Percentiles rank a stretch among this genome's conserved stretches.
These are phyloP conservation scores for Trilocha varians DNA, from an alignment of 2,888 invertebrate species.

Conservation along the genomic window DNA sequence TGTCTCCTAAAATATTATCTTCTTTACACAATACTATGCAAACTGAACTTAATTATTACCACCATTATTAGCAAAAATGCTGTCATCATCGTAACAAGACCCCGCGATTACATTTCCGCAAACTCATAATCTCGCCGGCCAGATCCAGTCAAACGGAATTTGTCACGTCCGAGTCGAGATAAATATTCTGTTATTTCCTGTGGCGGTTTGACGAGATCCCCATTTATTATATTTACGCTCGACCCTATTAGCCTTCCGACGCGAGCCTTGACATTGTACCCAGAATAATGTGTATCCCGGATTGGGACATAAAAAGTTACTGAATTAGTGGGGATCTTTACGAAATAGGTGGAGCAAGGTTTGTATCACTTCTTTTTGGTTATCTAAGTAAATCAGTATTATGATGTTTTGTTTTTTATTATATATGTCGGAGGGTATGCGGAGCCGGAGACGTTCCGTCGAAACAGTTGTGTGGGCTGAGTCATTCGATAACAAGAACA, in stretches of 20 bases:
- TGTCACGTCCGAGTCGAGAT: background rate
- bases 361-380: too few species aligned
- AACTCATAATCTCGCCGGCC: background rate
- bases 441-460: too few species aligned
- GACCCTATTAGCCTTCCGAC: slow-evolving; percentile 12
- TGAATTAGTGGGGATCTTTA: background rate
- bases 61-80: background rate
- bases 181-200: slow-evolving; percentile 13
- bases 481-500: too few species aligned
- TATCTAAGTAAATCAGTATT: too few species aligned
- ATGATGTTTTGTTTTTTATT: too few species aligned
- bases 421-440: too few species aligned
- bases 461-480: too few species aligned
- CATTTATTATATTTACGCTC: slow-evolving; percentile 20
- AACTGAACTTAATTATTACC: background rate
- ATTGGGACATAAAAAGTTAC: slow-evolving; percentile 7
- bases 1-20: too few species aligned
- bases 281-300: slow-evolving; percentile 3
- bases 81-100: slow-evolving; percentile 1
- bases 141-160: background rate
- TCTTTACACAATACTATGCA: background rate
- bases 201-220: slow-evolving; percentile 9
- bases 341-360: background rate
- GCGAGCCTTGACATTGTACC: slow-evolving; percentile 12
- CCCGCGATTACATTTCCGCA: slow-evolving; percentile 17